phyloP scores from a whole-genome alignment of 2,888 invertebrate species.

The Synanthedon vespiformis region DNA sequence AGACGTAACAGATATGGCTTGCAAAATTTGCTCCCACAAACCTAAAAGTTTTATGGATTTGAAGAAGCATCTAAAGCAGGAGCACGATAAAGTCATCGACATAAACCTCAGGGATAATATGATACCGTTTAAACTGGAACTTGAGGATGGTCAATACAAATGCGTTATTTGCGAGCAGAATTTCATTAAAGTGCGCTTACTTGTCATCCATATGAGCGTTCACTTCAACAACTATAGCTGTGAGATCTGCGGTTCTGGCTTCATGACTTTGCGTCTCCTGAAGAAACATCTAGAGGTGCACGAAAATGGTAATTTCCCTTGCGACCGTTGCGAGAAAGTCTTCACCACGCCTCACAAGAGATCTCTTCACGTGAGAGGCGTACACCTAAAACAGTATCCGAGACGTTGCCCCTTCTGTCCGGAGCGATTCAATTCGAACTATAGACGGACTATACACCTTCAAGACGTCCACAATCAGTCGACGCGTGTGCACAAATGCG shows the following conservation, averaged over 20 bases:
- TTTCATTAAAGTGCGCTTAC: conserved; percentile 51
- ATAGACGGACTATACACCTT: conserved; percentile 54
- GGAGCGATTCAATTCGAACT: conserved; percentile 58
- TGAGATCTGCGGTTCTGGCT: conserved; percentile 57
- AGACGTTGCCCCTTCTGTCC: conserved; percentile 57
- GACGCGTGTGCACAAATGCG: conserved; percentile 56
- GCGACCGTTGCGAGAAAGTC: conserved; percentile 49
- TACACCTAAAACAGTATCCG: conserved; percentile 52
- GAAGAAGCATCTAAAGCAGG: conserved; percentile 43
- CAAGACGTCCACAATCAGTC: conserved; percentile 60
- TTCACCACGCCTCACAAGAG: conserved; percentile 54
- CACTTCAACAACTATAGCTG: conserved; percentile 63
- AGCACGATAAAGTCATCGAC: conserved; percentile 43
- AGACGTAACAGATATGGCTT: conserved; percentile 44
- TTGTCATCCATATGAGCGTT: conserved; percentile 62
- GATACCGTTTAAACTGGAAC: conserved; percentile 50
- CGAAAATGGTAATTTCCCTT: conserved; percentile 52
- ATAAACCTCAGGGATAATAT: conserved; percentile 52
- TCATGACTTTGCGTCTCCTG: conserved; percentile 52
- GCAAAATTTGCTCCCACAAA: conserved; percentile 38
- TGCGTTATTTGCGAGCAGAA: conserved; percentile 50
- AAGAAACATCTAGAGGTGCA: conserved; percentile 61
- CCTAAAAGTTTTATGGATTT: conserved; percentile 32
- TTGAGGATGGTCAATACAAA: conserved; percentile 32
- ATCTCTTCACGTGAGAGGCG: conserved; percentile 49